Base-by-base conservation (phyloP, 2,113 vertebrate species). In the Cyprinus carpio region DNA sequence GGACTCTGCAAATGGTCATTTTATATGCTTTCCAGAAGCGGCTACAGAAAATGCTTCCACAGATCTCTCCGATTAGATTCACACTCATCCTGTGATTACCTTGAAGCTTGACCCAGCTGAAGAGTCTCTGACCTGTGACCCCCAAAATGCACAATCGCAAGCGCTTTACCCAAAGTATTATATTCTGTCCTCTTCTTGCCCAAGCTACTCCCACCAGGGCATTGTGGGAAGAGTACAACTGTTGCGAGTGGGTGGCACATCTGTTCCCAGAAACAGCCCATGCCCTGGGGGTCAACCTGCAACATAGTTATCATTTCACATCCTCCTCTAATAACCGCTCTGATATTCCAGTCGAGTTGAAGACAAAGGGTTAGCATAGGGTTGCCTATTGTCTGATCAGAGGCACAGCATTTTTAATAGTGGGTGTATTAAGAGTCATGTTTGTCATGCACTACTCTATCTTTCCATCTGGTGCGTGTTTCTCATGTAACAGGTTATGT, bases 171-270 rank as follows among this genome's bases (percentile, higher is more conserved):
- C 85, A 91, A 95, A 95, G 95, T 95, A 91, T 94, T 93, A 92
- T 94, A 95, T 96, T 96, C 94, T 13, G 93, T 72, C 90, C 92
- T 91, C 18, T 91, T 90, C 94, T 12, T 84, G 95, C 94, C 95
- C 95, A 95, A 92, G 92, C 90, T 92, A 94, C 95, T 96, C 96
- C 96, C 95, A 95, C 95, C 87, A 87, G 93, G 92, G 95, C 96
- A 93, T 91, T 94, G 96, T 91, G 94, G 96, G 96, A 94, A 95
- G 96, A 92, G 91, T 97, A 94, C 96, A 98, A 98, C 97, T 97
- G 96, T 97, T 96, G 95, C 94, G 96, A 97, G 97, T 98, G 97
- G 97, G 96, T 93, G 97, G 96, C 97, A 97, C 97, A 99, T 97
- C 97, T 99, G 97, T 97, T 97, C 96, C 93, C 94, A 31, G 94